phyloP scores from a whole-genome alignment of 1,140 invertebrate species.

The Chymomyza costata region DNA sequence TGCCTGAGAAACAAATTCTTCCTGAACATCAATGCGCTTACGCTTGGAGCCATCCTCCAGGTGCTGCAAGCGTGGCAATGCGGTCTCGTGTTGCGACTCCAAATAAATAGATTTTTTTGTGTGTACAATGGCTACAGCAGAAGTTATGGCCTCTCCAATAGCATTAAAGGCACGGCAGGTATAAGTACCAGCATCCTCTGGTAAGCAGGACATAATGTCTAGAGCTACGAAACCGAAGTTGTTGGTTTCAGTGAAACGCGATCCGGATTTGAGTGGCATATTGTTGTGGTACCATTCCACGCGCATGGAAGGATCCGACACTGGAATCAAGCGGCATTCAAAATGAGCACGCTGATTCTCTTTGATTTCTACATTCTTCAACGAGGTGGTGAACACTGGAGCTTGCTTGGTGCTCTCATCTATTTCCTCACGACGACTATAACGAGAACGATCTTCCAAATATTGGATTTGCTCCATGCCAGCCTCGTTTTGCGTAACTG shows the following conservation, averaged over 20 bases:
- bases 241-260: constrained; percentile 92
- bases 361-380: constrained; percentile 93
- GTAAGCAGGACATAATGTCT: constrained; percentile 93
- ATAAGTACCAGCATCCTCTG: constrained; percentile 94
- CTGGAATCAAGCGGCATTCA: constrained; percentile 95
- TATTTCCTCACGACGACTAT: constrained; percentile 82
- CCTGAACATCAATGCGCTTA: constrained; percentile 81
- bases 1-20: constrained; percentile 89
- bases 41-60: constrained; percentile 89
- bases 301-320: constrained; percentile 96
- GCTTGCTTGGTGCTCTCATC: constrained; percentile 92
- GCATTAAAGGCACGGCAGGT: constrained; percentile 92
- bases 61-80: constrained; percentile 86
- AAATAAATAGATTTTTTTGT: constrained; percentile 91
- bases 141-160: constrained; percentile 90
- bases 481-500: constrained; percentile 88
- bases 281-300: constrained; percentile 99
- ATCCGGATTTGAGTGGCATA: constrained; percentile 89
- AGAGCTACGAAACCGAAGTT: constrained; percentile 96
- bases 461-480: constrained; percentile 91
- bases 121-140: constrained; percentile 85
- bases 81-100: constrained; percentile 89
- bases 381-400: constrained; percentile 91
- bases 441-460: constrained; percentile 87
- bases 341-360: constrained; percentile 98